Conservation (phyloP, 2,888 invertebrate species). For the Crepidodera aurea region DNA sequence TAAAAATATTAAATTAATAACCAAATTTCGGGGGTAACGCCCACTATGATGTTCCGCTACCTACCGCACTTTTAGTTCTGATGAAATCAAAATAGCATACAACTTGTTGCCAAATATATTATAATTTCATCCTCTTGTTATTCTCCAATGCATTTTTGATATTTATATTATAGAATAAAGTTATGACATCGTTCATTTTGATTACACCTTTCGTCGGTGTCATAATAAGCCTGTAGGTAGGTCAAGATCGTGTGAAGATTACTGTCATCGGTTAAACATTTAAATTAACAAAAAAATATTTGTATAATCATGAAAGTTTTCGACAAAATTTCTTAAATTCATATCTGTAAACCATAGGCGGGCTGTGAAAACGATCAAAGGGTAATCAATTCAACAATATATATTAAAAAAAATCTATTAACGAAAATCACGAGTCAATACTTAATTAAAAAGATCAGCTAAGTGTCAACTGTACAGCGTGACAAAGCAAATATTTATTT, state of each 20-base stretch:
- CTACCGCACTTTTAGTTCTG: constrained; percentile 21
- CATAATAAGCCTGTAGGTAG: constrained; percentile 17
- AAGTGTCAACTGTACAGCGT: too few species aligned
- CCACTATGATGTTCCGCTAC: constrained; percentile 15
- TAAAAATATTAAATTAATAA: constrained; percentile 1
- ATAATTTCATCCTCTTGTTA: neutral
- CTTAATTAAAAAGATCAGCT: too few species aligned
- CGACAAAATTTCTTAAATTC: too few species aligned
- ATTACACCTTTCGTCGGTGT: neutral
- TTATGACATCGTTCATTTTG: too few species aligned
- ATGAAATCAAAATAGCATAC: constrained; percentile 4
- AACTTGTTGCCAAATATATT: constrained; percentile 12
- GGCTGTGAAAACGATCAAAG: too few species aligned
- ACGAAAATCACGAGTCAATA: too few species aligned
- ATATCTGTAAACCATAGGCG: too few species aligned
- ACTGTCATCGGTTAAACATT: neutral
- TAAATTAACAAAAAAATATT: too few species aligned
- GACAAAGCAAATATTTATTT: too few species aligned
- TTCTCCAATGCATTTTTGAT: neutral
- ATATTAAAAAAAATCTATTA: too few species aligned
- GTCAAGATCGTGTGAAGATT: constrained; percentile 18
- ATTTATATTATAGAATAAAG: neutral
- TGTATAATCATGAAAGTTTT: too few species aligned
- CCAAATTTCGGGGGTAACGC: constrained; percentile 18
- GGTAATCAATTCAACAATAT: too few species aligned